Percentiles rank a stretch among this genome's conserved stretches.
phyloP scores from a whole-genome alignment of 2,888 invertebrate species.

The Ypsolopha sequella region DNA sequence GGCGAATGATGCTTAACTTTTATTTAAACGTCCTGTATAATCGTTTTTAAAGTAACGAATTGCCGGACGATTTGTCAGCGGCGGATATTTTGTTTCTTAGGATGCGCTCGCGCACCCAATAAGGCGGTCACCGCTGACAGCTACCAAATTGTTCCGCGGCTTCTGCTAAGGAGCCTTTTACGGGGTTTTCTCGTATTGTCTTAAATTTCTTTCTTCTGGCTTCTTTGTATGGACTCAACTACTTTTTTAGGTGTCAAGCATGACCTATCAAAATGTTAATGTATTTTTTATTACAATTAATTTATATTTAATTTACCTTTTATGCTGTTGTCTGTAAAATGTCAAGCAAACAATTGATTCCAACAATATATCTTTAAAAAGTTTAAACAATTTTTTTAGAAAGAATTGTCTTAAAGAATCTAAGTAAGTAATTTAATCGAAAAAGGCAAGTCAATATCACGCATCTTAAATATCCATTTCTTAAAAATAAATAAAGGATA shows the following conservation, averaged over 20 bases:
- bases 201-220: not conserved
- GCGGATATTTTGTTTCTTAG: conserved; percentile 45
- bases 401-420: no score
- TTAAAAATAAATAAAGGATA: not conserved
- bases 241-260: no score
- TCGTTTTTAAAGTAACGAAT: conserved; percentile 40
- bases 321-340: no score
- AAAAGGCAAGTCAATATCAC: not conserved
- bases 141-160: conserved; percentile 14
- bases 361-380: no score
- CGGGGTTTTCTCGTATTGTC: conserved; percentile 1
- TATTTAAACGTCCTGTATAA: conserved; percentile 14
- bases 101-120: conserved; percentile 41
- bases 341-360: no score
- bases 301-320: no score
- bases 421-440: no score
- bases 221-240: no score
- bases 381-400: no score
- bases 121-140: conserved; percentile 42
- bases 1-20: no score
- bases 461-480: not conserved
- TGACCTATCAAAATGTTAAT: no score
- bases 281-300: no score
- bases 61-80: conserved; percentile 62
- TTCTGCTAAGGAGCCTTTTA: conserved; percentile 1